phyloP scores from a whole-genome alignment of 2,888 invertebrate species.

The Eupithecia subumbrata region DNA sequence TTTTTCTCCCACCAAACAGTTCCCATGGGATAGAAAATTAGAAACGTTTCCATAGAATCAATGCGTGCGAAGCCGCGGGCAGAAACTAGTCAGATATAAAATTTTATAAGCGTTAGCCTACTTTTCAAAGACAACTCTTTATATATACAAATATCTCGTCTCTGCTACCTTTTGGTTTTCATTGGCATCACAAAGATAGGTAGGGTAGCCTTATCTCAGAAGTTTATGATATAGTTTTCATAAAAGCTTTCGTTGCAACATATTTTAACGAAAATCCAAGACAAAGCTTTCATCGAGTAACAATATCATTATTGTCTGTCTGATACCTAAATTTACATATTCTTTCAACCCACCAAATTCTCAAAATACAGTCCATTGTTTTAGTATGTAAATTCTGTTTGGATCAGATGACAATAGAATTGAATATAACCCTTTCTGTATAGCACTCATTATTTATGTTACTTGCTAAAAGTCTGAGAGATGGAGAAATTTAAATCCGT shows the following conservation, averaged over 20 bases:
- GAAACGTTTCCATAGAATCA: no score
- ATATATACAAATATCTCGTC: neutral
- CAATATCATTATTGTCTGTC: slow-evolving; percentile 33
- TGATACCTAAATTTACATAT: slow-evolving; percentile 37
- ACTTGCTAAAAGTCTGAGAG: slow-evolving; percentile 31
- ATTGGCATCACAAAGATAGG: neutral
- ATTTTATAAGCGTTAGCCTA: neutral
- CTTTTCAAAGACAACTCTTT: neutral
- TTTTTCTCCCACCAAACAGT: no score
- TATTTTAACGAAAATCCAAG: neutral
- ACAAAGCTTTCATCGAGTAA: slow-evolving; percentile 19
- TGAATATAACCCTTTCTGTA: slow-evolving; percentile 33
- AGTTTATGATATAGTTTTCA: neutral
- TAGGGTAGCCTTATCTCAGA: neutral
- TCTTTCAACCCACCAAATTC: slow-evolving; percentile 36
- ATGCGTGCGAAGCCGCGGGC: neutral
- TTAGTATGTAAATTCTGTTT: slow-evolving; percentile 35
- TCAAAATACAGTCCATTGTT: slow-evolving; percentile 37
- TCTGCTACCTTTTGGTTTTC: neutral
- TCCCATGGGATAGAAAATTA: no score
- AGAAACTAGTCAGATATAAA: no score
- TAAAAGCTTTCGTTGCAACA: neutral
- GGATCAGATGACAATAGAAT: slow-evolving; percentile 42
- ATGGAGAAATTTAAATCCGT: neutral
- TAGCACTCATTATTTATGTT: slow-evolving; percentile 33